phyloP scores from a whole-genome alignment of 2,888 invertebrate genomes.

The Drosophila falleni region DNA sequence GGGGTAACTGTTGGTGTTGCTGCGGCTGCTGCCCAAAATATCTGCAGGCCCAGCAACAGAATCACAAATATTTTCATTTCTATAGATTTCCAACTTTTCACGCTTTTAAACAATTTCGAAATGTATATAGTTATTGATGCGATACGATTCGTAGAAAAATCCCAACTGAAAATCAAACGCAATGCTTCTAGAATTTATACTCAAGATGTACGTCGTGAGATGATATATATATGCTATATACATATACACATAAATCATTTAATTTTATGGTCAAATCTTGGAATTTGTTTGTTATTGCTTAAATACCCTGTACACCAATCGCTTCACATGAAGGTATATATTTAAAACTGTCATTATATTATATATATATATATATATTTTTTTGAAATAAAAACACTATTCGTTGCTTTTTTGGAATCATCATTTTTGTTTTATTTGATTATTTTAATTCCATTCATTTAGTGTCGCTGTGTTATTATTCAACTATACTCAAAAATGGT shows the following conservation, averaged over 20 bases:
- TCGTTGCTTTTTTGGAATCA: slow-evolving; percentile 58
- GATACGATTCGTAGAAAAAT: slow-evolving; percentile 1
- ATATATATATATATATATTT: not conserved
- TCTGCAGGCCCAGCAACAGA: slow-evolving; percentile 19
- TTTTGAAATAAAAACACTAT: slow-evolving; percentile 4
- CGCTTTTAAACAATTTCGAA: not conserved
- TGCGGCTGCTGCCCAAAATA: slow-evolving; percentile 1
- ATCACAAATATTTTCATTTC: slow-evolving; percentile 29
- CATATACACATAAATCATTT: slow-evolving; percentile 9
- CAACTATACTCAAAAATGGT: slow-evolving; percentile 76
- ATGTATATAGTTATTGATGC: not conserved
- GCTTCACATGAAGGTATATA: not conserved
- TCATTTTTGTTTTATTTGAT: slow-evolving; percentile 69
- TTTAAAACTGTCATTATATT: not conserved
- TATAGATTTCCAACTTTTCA: not conserved
- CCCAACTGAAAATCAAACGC: slow-evolving; percentile 20
- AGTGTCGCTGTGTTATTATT: slow-evolving; percentile 70
- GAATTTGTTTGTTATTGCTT: slow-evolving; percentile 18
- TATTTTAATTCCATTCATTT: slow-evolving; percentile 73
- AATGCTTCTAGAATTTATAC: slow-evolving; percentile 20
- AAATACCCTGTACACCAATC: slow-evolving; percentile 1
- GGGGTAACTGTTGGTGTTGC: slow-evolving; percentile 2
- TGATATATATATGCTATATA: not conserved
- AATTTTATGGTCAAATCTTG: slow-evolving; percentile 11
- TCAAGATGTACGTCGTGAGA: slow-evolving; percentile 1